These are phyloP conservation scores for Rapana venosa DNA, from an alignment of 2,888 invertebrate genomes.

Conservation along the genomic window DNA sequence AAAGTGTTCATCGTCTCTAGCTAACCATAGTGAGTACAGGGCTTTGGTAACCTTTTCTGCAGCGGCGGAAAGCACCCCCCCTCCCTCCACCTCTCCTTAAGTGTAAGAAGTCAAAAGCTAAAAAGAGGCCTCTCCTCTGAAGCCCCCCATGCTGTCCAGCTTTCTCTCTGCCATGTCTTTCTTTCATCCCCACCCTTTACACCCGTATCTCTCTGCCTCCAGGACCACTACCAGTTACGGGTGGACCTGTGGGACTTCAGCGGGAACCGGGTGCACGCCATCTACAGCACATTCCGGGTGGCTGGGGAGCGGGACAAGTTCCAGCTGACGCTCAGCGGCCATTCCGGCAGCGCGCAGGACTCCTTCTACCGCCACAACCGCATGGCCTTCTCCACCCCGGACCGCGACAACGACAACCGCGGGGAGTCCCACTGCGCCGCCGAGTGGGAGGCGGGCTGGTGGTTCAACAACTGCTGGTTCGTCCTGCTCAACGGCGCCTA, in stretches of 20 bases:
- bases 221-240: slow-evolving; percentile 69
- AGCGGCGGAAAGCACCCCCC: too few species aligned
- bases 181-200: too few species aligned
- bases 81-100: too few species aligned
- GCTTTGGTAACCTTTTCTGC: too few species aligned
- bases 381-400: slow-evolving; percentile 19
- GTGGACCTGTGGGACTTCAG: slow-evolving; percentile 76
- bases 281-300: slow-evolving; percentile 67
- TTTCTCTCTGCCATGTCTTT: too few species aligned
- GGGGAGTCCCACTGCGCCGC: slow-evolving; percentile 89
- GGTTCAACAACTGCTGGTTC: slow-evolving; percentile 97
- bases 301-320: slow-evolving; percentile 72
- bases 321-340: slow-evolving; percentile 65
- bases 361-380: slow-evolving; percentile 82
- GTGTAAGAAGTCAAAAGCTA: too few species aligned
- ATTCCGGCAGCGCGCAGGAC: slow-evolving; percentile 88
- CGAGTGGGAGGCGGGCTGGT: slow-evolving; percentile 97
- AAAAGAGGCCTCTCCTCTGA: too few species aligned
- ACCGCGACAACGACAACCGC: slow-evolving; percentile 78
- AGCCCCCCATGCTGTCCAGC: too few species aligned
- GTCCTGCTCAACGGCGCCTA: slow-evolving; percentile 95
- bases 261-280: slow-evolving; percentile 73
- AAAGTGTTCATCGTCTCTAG: too few species aligned
- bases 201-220: neutral
- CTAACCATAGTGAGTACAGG: too few species aligned